Conservation (phyloP, 1,140 invertebrate genomes). For the Drosophila saltans region DNA sequence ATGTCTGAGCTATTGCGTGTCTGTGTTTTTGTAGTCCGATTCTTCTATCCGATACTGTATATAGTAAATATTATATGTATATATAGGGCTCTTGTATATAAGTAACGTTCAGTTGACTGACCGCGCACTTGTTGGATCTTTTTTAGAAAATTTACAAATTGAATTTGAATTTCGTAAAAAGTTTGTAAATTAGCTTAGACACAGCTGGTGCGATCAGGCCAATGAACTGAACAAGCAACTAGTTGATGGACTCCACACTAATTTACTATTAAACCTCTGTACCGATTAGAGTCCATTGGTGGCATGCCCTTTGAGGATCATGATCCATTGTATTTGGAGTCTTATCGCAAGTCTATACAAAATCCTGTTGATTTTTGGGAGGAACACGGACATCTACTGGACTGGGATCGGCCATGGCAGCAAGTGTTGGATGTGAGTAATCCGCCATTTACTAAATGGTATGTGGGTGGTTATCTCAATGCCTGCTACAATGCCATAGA, state of each 20-base stretch:
- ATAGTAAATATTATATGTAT: conserved; percentile 20
- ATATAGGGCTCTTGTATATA: conserved; percentile 3
- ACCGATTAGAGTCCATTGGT: conserved; percentile 37
- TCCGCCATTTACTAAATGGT: conserved; percentile 96
- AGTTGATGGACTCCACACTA: conserved; percentile 7
- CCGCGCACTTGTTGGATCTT: conserved; percentile 45
- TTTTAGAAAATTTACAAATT: conserved; percentile 53
- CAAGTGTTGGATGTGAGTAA: conserved; percentile 93
- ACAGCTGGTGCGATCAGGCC: conserved; percentile 27
- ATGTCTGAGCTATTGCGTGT: conserved; percentile 8
- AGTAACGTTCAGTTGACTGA: conserved; percentile 43
- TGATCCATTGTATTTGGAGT: conserved; percentile 86
- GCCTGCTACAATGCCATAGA: conserved; percentile 97
- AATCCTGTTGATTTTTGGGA: conserved; percentile 94
- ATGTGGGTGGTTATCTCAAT: conserved; percentile 94
- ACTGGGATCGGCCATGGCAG: conserved; percentile 92
- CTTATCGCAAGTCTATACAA: conserved; percentile 88
- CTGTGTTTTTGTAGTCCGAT: conserved; percentile 4
- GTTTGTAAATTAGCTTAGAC: conserved; percentile 43
- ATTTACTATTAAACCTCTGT: not conserved
- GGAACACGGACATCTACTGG: conserved; percentile 88
- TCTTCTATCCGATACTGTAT: not conserved
- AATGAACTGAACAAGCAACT: not conserved
- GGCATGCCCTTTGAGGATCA: conserved; percentile 67
- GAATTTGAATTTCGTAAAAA: conserved; percentile 17